Conservation (phyloP, 2,113 vertebrate species). For the Dromiciops gliroides region DNA sequence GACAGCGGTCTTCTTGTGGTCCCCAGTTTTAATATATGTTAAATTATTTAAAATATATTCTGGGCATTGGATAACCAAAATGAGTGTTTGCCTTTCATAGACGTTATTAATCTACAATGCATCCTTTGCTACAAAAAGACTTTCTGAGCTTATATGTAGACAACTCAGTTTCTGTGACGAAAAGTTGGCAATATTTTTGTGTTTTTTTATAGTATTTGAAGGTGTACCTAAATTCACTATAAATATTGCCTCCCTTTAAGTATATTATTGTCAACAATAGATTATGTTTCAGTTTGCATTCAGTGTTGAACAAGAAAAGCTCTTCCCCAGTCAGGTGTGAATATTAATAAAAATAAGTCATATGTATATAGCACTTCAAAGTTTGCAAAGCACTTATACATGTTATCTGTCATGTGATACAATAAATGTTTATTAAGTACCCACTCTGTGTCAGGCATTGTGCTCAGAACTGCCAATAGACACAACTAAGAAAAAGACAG, state of each 20-base stretch:
- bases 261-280: background rate
- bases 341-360: background rate
- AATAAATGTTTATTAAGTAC: background rate
- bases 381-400: background rate
- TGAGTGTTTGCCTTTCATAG: background rate
- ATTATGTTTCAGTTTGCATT: background rate
- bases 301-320: background rate
- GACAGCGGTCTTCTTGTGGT: background rate
- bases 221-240: background rate
- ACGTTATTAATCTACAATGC: background rate
- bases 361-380: background rate
- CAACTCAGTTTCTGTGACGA: background rate
- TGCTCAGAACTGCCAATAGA: background rate
- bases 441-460: background rate
- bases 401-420: background rate
- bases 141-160: background rate
- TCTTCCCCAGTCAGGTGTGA: background rate
- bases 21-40: background rate
- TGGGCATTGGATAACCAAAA: background rate
- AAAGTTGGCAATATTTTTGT: background rate
- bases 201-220: background rate
- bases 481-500: background rate
- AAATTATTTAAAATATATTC: background rate
- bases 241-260: background rate
- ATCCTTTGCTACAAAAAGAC: background rate